A percentile compares a stretch with the other conserved stretches of the same genome.
Conservation (phyloP, 1,140 invertebrate species). For the Bicyclus anynana region DNA sequence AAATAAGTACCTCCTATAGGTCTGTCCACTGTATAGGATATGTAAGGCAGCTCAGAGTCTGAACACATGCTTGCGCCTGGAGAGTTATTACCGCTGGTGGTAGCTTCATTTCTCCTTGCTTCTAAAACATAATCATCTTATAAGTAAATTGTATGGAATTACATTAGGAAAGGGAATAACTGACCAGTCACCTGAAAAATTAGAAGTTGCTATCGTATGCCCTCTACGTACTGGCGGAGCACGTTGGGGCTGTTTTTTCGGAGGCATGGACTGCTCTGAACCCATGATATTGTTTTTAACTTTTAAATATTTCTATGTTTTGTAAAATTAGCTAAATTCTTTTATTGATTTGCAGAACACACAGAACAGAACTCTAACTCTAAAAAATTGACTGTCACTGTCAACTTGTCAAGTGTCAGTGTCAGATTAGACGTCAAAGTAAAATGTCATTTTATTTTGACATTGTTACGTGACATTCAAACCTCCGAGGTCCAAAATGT, state of each 20-base stretch:
- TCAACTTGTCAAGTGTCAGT: too few species aligned
- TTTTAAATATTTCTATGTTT: background rate
- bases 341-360: background rate
- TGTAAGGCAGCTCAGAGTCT: conserved; percentile 94
- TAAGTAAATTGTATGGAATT: background rate
- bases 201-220: conserved; percentile 54
- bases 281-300: conserved; percentile 40
- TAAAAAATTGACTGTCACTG: too few species aligned
- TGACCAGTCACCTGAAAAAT: conserved; percentile 40
- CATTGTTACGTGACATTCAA: too few species aligned
- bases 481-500: too few species aligned
- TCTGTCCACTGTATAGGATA: conserved; percentile 93
- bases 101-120: conserved; percentile 56
- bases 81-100: conserved; percentile 83
- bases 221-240: conserved; percentile 52
- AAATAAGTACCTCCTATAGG: conserved; percentile 29
- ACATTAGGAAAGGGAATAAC: background rate
- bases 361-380: too few species aligned
- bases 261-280: conserved; percentile 58
- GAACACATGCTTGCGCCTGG: conserved; percentile 92
- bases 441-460: too few species aligned
- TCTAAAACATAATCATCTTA: conserved; percentile 33
- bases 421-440: too few species aligned
- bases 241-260: conserved; percentile 46
- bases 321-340: background rate